Evolutionary conservation across 1,140 invertebrate genomes (phyloP).

Genomic region (Planococcus citri): DNA sequence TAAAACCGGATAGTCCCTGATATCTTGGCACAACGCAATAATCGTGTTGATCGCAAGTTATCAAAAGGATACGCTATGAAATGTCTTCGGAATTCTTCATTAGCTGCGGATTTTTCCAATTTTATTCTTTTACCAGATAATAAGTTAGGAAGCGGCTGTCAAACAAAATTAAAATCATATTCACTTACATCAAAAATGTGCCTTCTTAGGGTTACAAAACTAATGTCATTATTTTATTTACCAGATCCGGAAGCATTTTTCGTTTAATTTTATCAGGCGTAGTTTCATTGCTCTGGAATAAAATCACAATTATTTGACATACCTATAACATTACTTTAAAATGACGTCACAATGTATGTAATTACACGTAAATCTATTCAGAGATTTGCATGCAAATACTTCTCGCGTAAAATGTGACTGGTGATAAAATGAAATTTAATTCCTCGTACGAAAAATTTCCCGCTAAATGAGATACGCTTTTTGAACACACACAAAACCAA

Average conservation of each 20-base stretch:
- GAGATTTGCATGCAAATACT: too few species aligned
- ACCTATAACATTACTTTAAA: too few species aligned
- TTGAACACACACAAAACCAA: neutral
- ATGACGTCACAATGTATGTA: too few species aligned
- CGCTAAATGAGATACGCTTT: neutral
- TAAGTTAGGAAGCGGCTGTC: slow-evolving; percentile 31
- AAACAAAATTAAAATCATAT: slow-evolving; percentile 16
- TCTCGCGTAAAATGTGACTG: too few species aligned
- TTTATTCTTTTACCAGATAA: slow-evolving; percentile 28
- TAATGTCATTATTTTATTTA: neutral
- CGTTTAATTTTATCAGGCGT: neutral
- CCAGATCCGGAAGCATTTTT: neutral
- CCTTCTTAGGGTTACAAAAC: neutral
- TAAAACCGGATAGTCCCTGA: neutral
- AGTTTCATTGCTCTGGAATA: neutral
- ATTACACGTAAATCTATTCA: too few species aligned
- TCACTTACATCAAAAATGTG: neutral
- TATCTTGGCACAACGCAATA: neutral
- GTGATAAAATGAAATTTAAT: neutral
- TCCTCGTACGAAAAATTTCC: slow-evolving; percentile 14
- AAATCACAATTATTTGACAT: too few species aligned
- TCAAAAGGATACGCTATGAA: slow-evolving; percentile 32
- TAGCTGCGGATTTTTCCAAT: slow-evolving; percentile 21
- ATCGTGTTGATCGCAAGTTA: neutral
- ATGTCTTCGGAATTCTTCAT: slow-evolving; percentile 26